Evolutionary conservation across 2,888 invertebrate genomes (phyloP).

Genomic region (Dryomyza anilis): DNA sequence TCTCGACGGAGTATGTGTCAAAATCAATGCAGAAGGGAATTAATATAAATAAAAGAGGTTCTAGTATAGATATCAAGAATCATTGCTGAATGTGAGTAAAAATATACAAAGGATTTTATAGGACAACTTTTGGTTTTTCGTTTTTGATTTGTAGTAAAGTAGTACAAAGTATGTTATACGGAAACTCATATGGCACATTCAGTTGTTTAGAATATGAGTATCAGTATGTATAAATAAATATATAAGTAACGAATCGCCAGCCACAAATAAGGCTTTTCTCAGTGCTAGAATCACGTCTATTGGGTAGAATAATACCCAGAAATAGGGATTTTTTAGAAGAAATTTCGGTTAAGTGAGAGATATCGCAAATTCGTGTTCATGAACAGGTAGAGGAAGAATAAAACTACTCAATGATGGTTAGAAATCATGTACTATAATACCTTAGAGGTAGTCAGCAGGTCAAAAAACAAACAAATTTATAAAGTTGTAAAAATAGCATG

Average conservation of each 20-base stretch:
- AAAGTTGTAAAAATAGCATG: no score
- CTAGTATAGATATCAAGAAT: conserved; percentile 5
- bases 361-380: no score
- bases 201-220: neutral
- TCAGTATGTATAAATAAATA: neutral
- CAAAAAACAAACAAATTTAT: no score
- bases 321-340: no score
- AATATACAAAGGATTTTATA: conserved; percentile 25
- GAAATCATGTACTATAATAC: no score
- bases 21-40: neutral
- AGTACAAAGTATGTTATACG: neutral
- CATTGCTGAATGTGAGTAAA: conserved; percentile 37
- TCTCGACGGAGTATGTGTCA: neutral
- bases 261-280: neutral
- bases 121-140: neutral
- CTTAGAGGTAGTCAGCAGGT: no score
- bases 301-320: no score
- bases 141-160: conserved; percentile 22
- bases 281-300: no score
- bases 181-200: conserved; percentile 3
- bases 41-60: conserved; percentile 18
- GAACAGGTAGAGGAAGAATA: no score
- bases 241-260: neutral
- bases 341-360: no score
- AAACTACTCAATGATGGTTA: no score